These are phyloP conservation scores for Telmatochromis sp. DNA, from an alignment of 2,113 vertebrate genomes.

Conservation along the genomic window DNA sequence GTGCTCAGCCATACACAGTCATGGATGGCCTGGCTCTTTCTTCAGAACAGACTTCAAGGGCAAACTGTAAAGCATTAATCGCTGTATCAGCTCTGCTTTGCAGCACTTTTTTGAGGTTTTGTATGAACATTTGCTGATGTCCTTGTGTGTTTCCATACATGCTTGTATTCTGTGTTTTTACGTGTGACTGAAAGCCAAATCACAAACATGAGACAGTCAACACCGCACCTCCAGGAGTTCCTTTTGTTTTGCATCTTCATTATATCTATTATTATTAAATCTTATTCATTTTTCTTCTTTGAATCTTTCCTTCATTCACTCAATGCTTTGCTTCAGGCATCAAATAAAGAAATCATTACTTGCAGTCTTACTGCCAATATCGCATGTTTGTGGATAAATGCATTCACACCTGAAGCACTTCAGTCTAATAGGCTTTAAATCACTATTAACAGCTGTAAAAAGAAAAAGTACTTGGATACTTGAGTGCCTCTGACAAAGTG, in stretches of 20 bases:
- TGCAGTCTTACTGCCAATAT: conserved; percentile 1
- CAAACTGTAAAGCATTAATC: background rate
- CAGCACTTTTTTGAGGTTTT: background rate
- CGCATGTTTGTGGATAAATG: background rate
- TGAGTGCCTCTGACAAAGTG: background rate
- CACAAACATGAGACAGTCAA: background rate
- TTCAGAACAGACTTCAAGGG: conserved; percentile 39
- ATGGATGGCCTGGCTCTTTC: conserved; percentile 11
- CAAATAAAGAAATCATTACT: conserved; percentile 30
- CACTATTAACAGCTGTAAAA: conserved; percentile 10
- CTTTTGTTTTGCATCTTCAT: background rate
- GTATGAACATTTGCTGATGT: background rate
- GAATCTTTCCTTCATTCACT: background rate
- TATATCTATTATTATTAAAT: background rate
- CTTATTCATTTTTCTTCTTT: background rate
- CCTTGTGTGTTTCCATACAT: background rate
- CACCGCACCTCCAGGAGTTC: background rate
- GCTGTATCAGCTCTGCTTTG: conserved; percentile 7
- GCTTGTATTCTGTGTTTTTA: background rate
- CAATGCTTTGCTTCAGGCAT: background rate
- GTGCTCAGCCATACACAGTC: background rate
- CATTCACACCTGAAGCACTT: background rate
- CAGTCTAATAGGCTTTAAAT: conserved; percentile 12
- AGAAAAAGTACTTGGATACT: conserved; percentile 1
- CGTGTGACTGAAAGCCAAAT: background rate